Evolutionary conservation across 2,888 invertebrate genomes (phyloP).

Genomic region (Nowickia ferox): DNA sequence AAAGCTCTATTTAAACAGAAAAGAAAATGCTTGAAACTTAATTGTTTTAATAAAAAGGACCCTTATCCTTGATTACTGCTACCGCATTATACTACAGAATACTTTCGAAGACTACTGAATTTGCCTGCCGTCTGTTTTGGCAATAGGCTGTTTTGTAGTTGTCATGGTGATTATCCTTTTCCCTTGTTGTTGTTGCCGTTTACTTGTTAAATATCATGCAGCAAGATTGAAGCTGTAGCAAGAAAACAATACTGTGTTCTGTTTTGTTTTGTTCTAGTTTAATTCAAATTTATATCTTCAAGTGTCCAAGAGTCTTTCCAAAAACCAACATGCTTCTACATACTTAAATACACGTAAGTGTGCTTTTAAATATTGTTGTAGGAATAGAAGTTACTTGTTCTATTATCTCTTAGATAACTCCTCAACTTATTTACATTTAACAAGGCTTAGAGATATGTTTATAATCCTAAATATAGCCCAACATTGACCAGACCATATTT

Average conservation of each 20-base stretch:
- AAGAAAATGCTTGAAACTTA: too few relatives aligned
- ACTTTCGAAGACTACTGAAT: not conserved
- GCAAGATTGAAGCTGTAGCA: constrained; percentile 49
- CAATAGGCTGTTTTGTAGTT: not conserved
- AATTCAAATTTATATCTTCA: constrained; percentile 41
- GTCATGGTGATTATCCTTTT: not conserved
- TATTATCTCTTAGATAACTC: constrained; percentile 33
- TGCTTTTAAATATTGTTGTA: not conserved
- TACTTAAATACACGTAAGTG: not conserved
- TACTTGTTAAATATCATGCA: constrained; percentile 40
- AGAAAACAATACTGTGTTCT: constrained; percentile 18
- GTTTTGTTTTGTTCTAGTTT: constrained; percentile 19
- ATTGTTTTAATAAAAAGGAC: too few relatives aligned
- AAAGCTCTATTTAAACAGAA: too few relatives aligned
- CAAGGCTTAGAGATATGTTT: constrained; percentile 2
- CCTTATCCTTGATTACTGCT: not conserved
- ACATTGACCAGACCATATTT: constrained; percentile 27
- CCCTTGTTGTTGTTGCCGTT: constrained; percentile 5
- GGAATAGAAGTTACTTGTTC: not conserved
- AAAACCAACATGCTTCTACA: not conserved
- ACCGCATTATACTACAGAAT: not conserved
- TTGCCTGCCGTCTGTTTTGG: not conserved
- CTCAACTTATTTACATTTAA: constrained; percentile 42
- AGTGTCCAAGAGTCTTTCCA: not conserved
- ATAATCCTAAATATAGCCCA: constrained; percentile 33